A percentile compares a stretch with the other conserved stretches of the same genome.
Evolutionary conservation across 2,888 invertebrate genomes (phyloP).

Genomic region (Mythimna lalbum): DNA sequence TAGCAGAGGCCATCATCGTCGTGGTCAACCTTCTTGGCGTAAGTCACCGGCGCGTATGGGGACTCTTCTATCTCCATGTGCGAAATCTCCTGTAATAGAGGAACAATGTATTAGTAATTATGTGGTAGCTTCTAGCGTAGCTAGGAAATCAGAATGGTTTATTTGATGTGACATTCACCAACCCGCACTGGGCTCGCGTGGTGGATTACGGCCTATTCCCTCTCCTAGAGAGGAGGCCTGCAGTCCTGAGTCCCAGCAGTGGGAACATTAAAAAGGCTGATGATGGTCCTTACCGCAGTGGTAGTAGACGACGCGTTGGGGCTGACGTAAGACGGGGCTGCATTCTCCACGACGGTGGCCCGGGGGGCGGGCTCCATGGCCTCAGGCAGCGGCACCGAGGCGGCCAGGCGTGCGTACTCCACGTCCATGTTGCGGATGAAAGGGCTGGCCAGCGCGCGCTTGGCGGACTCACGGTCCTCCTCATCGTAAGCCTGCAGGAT

Average conservation of each 20-base stretch:
- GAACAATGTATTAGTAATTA: neutral
- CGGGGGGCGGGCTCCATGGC: slow-evolving; percentile 87
- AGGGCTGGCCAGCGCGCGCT: slow-evolving; percentile 93
- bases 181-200: too few species aligned
- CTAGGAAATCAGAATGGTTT: too few species aligned
- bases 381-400: slow-evolving; percentile 78
- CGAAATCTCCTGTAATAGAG: slow-evolving; percentile 26
- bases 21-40: slow-evolving; percentile 66
- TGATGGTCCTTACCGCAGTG: slow-evolving; percentile 40
- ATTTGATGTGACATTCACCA: too few species aligned
- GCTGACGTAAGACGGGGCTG: slow-evolving; percentile 92
- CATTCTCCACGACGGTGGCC: slow-evolving; percentile 92
- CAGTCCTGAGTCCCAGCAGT: too few species aligned
- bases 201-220: too few species aligned
- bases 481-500: slow-evolving; percentile 96
- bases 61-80: slow-evolving; percentile 52
- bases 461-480: slow-evolving; percentile 95
- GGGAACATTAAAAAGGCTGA: neutral
- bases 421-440: slow-evolving; percentile 98
- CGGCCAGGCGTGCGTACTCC: slow-evolving; percentile 93
- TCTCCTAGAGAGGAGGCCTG: too few species aligned
- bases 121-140: neutral
- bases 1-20: slow-evolving; percentile 74
- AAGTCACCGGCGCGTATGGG: slow-evolving; percentile 56
- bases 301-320: slow-evolving; percentile 57